Evolutionary conservation across 2,888 invertebrate genomes (phyloP).

Genomic region (Drosophila trichaetosa): DNA sequence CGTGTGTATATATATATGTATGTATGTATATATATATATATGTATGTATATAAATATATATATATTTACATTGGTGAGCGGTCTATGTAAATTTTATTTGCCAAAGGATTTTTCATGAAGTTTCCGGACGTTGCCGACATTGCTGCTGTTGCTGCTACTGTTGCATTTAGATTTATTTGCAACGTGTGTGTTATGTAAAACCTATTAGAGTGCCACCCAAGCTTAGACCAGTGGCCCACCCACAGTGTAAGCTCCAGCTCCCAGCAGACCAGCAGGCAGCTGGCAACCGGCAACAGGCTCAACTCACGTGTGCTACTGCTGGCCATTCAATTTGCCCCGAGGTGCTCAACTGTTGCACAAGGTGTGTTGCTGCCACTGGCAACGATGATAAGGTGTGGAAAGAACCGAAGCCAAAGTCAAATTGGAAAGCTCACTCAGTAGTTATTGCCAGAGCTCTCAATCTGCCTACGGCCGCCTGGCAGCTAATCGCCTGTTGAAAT

Average conservation of each 20-base stretch:
- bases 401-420: neutral
- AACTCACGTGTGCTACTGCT: constrained; percentile 45
- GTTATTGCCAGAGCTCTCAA: constrained; percentile 1
- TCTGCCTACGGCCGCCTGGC: constrained; percentile 46
- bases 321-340: constrained; percentile 51
- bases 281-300: constrained; percentile 18
- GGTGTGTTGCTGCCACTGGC: constrained; percentile 9
- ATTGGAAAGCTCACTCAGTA: constrained; percentile 10
- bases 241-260: constrained; percentile 6
- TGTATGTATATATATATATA: neutral
- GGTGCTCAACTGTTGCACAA: constrained; percentile 70
- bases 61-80: constrained; percentile 31
- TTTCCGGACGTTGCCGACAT: constrained; percentile 42
- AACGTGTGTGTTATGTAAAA: constrained; percentile 73
- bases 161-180: constrained; percentile 80
- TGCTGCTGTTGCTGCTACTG: constrained; percentile 38
- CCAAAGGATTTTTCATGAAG: constrained; percentile 78
- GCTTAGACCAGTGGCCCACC: neutral
- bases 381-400: neutral
- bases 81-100: constrained; percentile 78
- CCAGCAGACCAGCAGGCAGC: constrained; percentile 33
- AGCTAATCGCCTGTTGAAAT: constrained; percentile 79
- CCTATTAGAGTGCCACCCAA: constrained; percentile 66
- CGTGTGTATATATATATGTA: neutral
- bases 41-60: fast-evolving